A percentile compares a stretch with the other conserved stretches of the same genome.
Conservation (phyloP, 2,113 vertebrate genomes). For the Garra rufa region DNA sequence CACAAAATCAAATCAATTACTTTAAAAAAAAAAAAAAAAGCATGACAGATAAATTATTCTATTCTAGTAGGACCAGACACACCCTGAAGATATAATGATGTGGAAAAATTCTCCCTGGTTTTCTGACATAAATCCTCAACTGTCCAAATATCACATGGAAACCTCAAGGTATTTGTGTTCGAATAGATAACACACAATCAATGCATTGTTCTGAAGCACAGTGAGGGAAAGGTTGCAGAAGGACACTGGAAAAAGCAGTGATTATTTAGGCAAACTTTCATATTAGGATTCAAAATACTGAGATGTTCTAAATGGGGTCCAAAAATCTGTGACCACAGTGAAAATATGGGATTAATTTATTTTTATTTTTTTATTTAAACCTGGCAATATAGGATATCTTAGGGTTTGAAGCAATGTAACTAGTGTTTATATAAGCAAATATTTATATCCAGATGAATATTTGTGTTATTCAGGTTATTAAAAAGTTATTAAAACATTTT, state of each 20-base stretch:
- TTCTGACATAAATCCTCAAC: not conserved
- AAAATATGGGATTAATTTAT: too few species aligned
- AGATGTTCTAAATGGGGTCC: not conserved
- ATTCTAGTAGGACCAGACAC: not conserved
- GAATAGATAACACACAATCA: not conserved
- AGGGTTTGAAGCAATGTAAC: too few species aligned
- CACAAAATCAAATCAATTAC: not conserved
- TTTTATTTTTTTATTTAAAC: too few species aligned
- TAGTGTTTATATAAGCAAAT: too few species aligned
- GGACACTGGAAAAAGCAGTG: not conserved
- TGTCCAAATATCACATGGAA: not conserved
- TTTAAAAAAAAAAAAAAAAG: not conserved
- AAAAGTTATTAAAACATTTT: too few species aligned
- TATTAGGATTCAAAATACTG: too few species aligned
- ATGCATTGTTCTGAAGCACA: not conserved
- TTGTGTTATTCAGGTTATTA: too few species aligned
- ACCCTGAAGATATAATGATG: not conserved
- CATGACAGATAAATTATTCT: not conserved
- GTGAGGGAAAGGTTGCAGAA: not conserved
- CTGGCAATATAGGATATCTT: too few species aligned
- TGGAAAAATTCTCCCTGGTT: not conserved
- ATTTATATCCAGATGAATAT: not conserved
- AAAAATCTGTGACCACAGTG: too few species aligned
- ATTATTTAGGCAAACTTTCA: not conserved
- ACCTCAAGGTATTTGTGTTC: not conserved